Evolutionary conservation across 2,797 vertebrate species (phyloP).

Genomic region (Alca torda): DNA sequence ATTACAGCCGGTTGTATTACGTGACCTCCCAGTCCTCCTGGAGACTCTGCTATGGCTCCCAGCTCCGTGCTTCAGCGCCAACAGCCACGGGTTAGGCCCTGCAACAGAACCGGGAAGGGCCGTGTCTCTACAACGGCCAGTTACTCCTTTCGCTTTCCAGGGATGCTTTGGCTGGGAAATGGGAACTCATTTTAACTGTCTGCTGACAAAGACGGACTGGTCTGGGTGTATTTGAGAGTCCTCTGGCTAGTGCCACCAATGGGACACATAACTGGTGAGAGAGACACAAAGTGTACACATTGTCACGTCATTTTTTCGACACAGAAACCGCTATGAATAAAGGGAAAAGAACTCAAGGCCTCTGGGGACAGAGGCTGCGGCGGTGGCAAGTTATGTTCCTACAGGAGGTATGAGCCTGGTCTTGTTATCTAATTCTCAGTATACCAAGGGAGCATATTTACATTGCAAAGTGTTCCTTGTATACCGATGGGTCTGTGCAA

Average conservation of each 20-base stretch:
- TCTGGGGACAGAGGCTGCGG: neutral
- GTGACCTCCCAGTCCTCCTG: neutral
- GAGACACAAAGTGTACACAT: neutral
- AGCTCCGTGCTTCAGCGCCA: neutral
- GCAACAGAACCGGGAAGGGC: neutral
- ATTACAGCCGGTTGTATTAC: accelerated
- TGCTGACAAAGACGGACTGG: neutral
- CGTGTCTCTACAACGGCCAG: neutral
- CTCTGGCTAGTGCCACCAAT: neutral
- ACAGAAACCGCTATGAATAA: neutral
- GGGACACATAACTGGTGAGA: neutral
- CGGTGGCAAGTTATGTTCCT: neutral
- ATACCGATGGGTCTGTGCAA: neutral
- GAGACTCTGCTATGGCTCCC: neutral
- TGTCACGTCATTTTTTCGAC: neutral
- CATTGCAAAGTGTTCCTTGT: neutral
- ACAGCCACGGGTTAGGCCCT: neutral
- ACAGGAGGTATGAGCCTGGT: neutral
- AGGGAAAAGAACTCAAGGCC: neutral
- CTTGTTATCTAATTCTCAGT: neutral
- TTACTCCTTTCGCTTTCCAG: neutral
- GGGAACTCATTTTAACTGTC: neutral
- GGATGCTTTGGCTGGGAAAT: neutral
- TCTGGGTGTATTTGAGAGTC: neutral
- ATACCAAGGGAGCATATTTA: conserved; percentile 26